These are phyloP conservation scores for Stenichneumon culpator DNA, from an alignment of 2,888 invertebrate species.

Conservation along the genomic window DNA sequence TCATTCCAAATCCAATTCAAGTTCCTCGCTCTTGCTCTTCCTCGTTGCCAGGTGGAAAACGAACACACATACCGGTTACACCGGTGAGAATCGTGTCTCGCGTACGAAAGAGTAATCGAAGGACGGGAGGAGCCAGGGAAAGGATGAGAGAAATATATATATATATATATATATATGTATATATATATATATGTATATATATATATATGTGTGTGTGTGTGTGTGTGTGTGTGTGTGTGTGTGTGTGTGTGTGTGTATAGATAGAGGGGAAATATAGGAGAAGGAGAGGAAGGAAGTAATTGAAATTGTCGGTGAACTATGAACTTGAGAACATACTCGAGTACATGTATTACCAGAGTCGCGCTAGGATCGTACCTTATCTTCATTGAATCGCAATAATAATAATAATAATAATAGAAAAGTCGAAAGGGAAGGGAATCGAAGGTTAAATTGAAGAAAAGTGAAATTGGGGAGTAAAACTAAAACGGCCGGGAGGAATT, in stretches of 20 bases:
- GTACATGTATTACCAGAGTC: background rate
- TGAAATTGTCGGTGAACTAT: constrained; percentile 58
- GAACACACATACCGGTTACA: constrained; percentile 34
- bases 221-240: background rate
- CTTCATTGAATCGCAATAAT: constrained; percentile 22
- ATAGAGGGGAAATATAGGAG: background rate
- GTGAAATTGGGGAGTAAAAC: background rate
- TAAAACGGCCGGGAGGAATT: background rate
- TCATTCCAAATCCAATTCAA: constrained; percentile 63
- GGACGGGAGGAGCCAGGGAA: constrained; percentile 7
- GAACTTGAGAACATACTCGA: constrained; percentile 33
- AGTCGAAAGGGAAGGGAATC: background rate
- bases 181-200: too few species aligned
- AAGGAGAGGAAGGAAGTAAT: constrained; percentile 45
- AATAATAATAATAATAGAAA: background rate
- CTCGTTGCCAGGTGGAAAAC: constrained; percentile 7
- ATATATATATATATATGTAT: too few species aligned
- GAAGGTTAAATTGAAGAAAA: background rate
- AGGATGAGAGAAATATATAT: background rate
- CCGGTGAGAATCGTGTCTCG: constrained; percentile 47
- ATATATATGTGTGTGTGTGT: too few species aligned
- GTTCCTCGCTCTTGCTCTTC: constrained; percentile 47
- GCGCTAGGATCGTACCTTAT: constrained; percentile 21
- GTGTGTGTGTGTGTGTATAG: background rate
- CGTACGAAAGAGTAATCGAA: constrained; percentile 43